Percentiles rank a stretch among this genome's conserved stretches.
Evolutionary conservation across 2,113 vertebrate genomes (phyloP).

Genomic region (Catharus bicknelli): DNA sequence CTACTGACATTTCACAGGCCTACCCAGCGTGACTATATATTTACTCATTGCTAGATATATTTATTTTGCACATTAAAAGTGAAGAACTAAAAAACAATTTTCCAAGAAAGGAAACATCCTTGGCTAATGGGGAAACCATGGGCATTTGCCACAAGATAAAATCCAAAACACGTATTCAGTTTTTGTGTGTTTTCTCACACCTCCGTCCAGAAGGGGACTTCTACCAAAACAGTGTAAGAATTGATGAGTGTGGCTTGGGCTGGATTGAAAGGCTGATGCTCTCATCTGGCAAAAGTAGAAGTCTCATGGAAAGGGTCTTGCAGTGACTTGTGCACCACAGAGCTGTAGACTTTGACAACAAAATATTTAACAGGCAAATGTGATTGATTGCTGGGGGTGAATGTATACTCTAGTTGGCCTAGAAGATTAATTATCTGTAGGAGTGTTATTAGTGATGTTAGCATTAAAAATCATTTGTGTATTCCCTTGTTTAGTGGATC

Average conservation of each 20-base stretch:
- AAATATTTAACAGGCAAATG: not conserved
- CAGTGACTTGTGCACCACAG: not conserved
- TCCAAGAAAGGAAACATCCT: not conserved
- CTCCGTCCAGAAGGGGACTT: not conserved
- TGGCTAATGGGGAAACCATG: not conserved
- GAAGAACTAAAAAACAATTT: not conserved
- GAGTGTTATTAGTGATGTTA: not conserved
- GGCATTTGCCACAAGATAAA: not conserved
- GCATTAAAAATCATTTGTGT: not conserved
- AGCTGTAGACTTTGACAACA: not conserved
- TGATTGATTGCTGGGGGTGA: not conserved
- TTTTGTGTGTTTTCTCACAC: not conserved
- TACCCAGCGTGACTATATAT: not conserved
- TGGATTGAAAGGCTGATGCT: not conserved
- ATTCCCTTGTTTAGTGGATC: not conserved
- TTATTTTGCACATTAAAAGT: not conserved
- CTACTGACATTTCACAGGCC: not conserved
- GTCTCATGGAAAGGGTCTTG: accelerated
- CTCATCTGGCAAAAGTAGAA: not conserved
- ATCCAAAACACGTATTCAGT: accelerated
- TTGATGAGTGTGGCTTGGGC: not conserved
- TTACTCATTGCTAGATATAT: not conserved
- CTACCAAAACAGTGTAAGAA: not conserved
- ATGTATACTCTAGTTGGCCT: not conserved
- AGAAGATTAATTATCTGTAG: not conserved